A percentile compares a stretch with the other conserved stretches of the same genome.
These are phyloP conservation scores for Eubasilissa splendida DNA, from an alignment of 2,888 invertebrate genomes.

Conservation along the genomic window DNA sequence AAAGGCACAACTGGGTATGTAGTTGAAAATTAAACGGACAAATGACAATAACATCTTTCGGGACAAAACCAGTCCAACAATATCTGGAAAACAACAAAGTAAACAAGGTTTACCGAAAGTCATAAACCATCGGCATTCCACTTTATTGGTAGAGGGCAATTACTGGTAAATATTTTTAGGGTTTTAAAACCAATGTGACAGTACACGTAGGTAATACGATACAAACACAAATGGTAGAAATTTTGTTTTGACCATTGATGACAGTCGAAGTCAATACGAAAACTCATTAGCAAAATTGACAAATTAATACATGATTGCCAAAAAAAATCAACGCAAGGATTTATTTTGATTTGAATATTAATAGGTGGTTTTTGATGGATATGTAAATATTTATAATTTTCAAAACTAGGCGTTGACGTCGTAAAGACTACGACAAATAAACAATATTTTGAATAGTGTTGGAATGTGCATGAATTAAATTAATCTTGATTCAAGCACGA, in stretches of 20 bases:
- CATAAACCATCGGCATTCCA: slow-evolving; percentile 50
- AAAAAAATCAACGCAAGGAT: too few species aligned
- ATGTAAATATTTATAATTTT: too few species aligned
- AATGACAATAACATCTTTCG: not conserved
- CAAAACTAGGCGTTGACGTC: too few species aligned
- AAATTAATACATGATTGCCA: too few species aligned
- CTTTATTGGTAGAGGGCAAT: slow-evolving; percentile 48
- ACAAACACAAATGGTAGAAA: not conserved
- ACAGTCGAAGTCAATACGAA: not conserved
- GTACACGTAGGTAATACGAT: not conserved
- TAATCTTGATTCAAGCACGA: too few species aligned
- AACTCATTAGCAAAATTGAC: not conserved
- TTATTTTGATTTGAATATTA: too few species aligned
- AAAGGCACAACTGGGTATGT: too few species aligned
- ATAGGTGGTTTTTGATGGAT: too few species aligned
- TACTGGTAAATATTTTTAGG: slow-evolving; percentile 54
- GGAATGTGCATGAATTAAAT: too few species aligned
- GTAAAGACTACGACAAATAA: too few species aligned
- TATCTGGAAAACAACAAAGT: slow-evolving; percentile 24
- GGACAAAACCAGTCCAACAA: not conserved
- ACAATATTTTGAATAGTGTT: too few species aligned
- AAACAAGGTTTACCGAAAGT: slow-evolving; percentile 31
- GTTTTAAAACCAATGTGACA: slow-evolving; percentile 29
- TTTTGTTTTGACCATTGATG: slow-evolving; percentile 11
- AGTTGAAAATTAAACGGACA: too few species aligned